Base-by-base conservation (phyloP, 2,113 vertebrate species). In the Numenius arquata region DNA sequence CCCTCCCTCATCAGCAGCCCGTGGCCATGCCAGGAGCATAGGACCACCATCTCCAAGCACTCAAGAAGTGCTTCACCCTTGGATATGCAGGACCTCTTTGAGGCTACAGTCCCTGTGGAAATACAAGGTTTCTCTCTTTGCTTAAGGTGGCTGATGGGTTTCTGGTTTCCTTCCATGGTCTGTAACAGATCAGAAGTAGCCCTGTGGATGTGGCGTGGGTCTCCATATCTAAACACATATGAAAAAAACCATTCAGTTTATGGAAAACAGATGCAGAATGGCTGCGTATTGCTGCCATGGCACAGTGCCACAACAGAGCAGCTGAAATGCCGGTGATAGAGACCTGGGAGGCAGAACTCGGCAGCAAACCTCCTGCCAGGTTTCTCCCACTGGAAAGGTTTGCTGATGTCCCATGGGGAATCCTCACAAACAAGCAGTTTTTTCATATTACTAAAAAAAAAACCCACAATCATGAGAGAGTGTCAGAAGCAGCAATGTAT, bases 281-380 rank as follows among this genome's bases (percentile, higher is more conserved):
- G 45, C 29, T 45, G 47, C 5, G 0, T 8, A 9, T 6, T 41
- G 16, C 30, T 73, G 30, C 66, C 7, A 1, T 9, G 18, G 45
- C 16, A 25, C 40, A 15, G 53, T 9, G 13, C 45, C 76, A 21
- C 18, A 36, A 5, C 38, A 38, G 56, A 47, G 40, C 4, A 19
- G 19, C 65, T 58, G 65, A 85, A 85, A 62, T 11, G 34, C 47
- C 2, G 1, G 36, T 1, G 3, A 47, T 77, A 61, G 41, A 61
- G 70, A n/a, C 15, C 32, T 43, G 52, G 32, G 41, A 36, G 25
- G 41, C 47, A 61, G 38, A 86, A 68, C 22, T 41, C 8, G 2
- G 34, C 53, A 77, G 34, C 85, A 82, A 77, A 77, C 25, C 27
- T 81, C 40, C 89, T 36, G 47, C 18, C 22, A 16, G 32, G 41